A percentile compares a stretch with the other conserved stretches of the same genome.
Conservation (phyloP, 2,797 vertebrate species). For the Anisognathus igniventris region DNA sequence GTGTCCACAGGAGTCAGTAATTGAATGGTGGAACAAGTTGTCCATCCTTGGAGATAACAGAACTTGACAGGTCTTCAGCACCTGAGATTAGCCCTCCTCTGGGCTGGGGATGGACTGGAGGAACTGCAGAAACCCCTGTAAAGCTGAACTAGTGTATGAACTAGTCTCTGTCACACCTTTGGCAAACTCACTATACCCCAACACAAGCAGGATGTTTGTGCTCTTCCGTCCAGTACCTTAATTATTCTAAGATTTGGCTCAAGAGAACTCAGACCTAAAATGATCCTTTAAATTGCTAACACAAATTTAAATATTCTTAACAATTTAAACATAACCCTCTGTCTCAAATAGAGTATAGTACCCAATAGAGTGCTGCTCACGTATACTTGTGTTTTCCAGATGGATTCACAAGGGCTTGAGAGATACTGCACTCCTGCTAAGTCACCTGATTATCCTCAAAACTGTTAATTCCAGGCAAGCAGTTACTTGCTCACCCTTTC, state of each 20-base stretch:
- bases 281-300: not conserved
- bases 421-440: rapidly evolving
- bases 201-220: not conserved
- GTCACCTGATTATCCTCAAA: not conserved
- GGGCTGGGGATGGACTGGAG: not conserved
- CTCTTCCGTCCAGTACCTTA: not conserved
- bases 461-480: not conserved
- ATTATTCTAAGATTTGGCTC: not conserved
- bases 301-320: not conserved
- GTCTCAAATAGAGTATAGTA: not conserved
- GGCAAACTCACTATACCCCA: not conserved
- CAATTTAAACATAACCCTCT: not conserved
- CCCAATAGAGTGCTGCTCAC: not conserved
- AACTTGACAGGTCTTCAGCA: not conserved
- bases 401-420: not conserved
- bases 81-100: not conserved
- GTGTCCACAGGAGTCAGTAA: not conserved
- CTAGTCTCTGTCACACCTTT: not conserved
- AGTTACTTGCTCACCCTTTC: not conserved
- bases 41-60: not conserved
- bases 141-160: not conserved
- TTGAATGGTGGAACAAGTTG: not conserved
- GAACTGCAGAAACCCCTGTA: not conserved
- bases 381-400: not conserved
- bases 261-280: not conserved